Evolutionary conservation across 1,140 invertebrate genomes (phyloP).

Genomic region (Coptotermes formosanus): DNA sequence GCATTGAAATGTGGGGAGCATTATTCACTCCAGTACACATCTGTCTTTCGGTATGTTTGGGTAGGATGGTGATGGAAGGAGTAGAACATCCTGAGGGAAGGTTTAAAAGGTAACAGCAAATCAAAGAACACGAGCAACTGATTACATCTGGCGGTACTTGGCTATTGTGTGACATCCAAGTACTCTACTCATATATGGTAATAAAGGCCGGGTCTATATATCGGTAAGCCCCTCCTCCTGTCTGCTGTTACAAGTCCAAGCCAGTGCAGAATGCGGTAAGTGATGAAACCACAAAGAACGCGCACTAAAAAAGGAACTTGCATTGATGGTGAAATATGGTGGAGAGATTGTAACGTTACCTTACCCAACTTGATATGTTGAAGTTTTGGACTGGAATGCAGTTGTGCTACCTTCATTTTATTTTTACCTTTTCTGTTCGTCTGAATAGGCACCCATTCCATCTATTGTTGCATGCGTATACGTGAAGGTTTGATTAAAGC

Average conservation of each 20-base stretch:
- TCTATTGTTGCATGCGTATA: neutral
- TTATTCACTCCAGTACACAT: neutral
- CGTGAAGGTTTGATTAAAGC: neutral
- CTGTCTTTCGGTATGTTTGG: neutral
- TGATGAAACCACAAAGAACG: too few relatives aligned
- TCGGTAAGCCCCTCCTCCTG: neutral
- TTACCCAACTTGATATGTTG: neutral
- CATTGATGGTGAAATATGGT: slow-evolving; percentile 3
- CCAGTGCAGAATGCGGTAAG: neutral
- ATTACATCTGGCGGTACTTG: neutral
- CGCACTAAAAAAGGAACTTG: neutral
- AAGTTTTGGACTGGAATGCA: neutral
- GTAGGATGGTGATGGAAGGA: neutral
- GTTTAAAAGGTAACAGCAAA: neutral
- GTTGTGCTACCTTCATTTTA: neutral
- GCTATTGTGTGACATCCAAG: neutral
- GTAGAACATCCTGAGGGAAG: neutral
- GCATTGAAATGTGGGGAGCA: too few relatives aligned
- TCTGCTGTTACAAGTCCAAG: neutral
- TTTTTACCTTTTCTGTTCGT: neutral
- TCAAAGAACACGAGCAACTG: neutral
- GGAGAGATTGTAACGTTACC: neutral
- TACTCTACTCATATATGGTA: neutral
- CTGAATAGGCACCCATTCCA: neutral
- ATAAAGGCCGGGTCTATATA: neutral